A percentile compares a stretch with the other conserved stretches of the same genome.
Conservation (phyloP, 1,140 invertebrate genomes). For the Tetragnatha versicolor region DNA sequence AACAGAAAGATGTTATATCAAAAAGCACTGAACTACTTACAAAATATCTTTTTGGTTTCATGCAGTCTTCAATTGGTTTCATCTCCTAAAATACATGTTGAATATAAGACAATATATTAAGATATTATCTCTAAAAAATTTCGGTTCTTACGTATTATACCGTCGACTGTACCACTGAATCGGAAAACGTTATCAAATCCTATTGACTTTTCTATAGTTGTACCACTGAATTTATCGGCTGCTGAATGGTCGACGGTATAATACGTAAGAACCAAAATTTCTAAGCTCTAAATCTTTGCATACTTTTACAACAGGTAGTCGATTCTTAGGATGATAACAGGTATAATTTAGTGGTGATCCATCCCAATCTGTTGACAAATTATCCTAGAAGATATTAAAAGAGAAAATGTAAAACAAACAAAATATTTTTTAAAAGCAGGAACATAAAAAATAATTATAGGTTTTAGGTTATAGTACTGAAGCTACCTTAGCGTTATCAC, state of each 20-base stretch:
- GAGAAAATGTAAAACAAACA: not conserved
- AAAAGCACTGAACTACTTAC: no score
- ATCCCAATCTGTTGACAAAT: conserved; percentile 77
- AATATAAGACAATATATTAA: not conserved
- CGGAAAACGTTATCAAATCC: no score
- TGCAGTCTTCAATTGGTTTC: conserved; percentile 68
- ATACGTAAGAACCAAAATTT: no score
- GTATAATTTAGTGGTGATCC: conserved; percentile 72
- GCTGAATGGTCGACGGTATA: no score
- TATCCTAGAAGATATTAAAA: conserved; percentile 66
- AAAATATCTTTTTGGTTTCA: conserved; percentile 71
- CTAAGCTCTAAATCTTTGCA: not conserved
- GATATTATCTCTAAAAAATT: no score
- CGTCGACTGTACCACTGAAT: no score
- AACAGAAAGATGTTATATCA: no score
- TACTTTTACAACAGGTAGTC: conserved; percentile 61
- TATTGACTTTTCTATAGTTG: no score
- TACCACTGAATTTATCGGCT: no score
- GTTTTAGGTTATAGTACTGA: no score
- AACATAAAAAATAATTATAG: no score
- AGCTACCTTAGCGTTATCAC: conserved; percentile 76
- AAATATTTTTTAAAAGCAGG: not conserved
- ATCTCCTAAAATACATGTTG: conserved; percentile 52
- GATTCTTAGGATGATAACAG: conserved; percentile 69
- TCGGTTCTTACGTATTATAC: no score